phyloP scores from a whole-genome alignment of 1,140 invertebrate genomes.

The Drosophila pallidifrons region DNA sequence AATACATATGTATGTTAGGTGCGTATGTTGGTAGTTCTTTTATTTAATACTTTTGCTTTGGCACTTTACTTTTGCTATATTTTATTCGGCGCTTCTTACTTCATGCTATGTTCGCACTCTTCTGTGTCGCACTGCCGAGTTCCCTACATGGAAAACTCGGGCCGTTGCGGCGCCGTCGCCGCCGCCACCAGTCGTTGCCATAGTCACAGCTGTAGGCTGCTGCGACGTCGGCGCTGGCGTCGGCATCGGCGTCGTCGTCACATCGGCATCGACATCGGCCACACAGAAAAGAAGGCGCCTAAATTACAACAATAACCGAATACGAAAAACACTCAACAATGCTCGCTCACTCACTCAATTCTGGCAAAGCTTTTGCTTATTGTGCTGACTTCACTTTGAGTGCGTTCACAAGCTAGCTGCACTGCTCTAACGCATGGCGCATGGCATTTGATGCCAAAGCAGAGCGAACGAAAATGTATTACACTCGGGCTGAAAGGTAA shows the following conservation, averaged over 20 bases:
- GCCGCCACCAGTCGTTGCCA: slow-evolving; percentile 16
- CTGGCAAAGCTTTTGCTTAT: slow-evolving; percentile 14
- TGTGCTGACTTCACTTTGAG: slow-evolving; percentile 31
- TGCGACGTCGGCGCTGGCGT: slow-evolving; percentile 18
- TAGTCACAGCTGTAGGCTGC: slow-evolving; percentile 34
- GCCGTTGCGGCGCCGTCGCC: slow-evolving; percentile 25
- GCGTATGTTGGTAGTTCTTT: slow-evolving; percentile 35
- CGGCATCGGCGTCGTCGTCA: slow-evolving; percentile 24
- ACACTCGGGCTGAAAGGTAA: slow-evolving; percentile 20
- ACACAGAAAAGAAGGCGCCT: slow-evolving; percentile 40
- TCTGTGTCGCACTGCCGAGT: slow-evolving; percentile 78
- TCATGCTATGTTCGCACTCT: slow-evolving; percentile 83
- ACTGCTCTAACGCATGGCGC: slow-evolving; percentile 43
- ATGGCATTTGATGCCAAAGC: background rate
- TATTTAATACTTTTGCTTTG: slow-evolving; percentile 70
- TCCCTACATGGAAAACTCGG: slow-evolving; percentile 79
- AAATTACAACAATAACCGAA: slow-evolving; percentile 58
- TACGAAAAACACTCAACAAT: slow-evolving; percentile 27
- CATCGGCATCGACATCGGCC: slow-evolving; percentile 33
- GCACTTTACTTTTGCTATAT: slow-evolving; percentile 72
- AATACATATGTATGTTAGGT: background rate
- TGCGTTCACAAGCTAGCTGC: slow-evolving; percentile 26
- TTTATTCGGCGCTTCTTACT: slow-evolving; percentile 80
- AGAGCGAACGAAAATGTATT: slow-evolving; percentile 5
- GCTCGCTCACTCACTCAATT: background rate